Evolutionary conservation across 2,113 vertebrate genomes (phyloP).

Genomic region (Trinectes maculatus): DNA sequence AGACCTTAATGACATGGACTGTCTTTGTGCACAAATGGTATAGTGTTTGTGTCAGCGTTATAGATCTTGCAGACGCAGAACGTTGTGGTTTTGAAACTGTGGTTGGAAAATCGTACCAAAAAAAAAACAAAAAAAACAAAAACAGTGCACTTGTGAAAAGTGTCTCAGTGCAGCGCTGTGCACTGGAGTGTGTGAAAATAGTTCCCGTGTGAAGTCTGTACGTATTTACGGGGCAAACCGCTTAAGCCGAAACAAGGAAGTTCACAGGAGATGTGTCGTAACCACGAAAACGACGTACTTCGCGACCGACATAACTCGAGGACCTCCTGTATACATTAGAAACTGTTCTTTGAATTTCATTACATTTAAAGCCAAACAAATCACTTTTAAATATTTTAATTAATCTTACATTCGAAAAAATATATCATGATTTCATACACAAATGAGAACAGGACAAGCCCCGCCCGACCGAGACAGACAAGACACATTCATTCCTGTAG

Average conservation of each 20-base stretch:
- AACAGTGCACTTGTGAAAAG: neutral
- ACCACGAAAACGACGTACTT: no score
- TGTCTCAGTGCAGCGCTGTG: constrained; percentile 12
- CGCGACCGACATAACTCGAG: no score
- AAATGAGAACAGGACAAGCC: neutral
- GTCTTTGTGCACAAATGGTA: neutral
- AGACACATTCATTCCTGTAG: no score
- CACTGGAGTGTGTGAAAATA: neutral
- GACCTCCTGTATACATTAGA: no score
- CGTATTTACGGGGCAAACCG: no score
- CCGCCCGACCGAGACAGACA: no score
- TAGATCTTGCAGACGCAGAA: neutral
- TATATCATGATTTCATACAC: neutral
- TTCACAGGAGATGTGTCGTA: no score
- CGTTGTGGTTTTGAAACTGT: constrained; percentile 44
- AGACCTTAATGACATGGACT: no score
- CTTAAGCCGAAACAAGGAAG: no score
- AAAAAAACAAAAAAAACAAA: neutral
- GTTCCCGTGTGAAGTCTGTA: no score
- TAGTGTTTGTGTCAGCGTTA: neutral
- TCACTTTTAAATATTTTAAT: neutral
- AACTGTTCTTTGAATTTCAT: neutral
- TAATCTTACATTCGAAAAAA: neutral
- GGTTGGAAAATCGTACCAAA: constrained; percentile 56
- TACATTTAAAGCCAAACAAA: neutral